phyloP scores from a whole-genome alignment of 2,888 invertebrate genomes.

The Marronus borbonicus region DNA sequence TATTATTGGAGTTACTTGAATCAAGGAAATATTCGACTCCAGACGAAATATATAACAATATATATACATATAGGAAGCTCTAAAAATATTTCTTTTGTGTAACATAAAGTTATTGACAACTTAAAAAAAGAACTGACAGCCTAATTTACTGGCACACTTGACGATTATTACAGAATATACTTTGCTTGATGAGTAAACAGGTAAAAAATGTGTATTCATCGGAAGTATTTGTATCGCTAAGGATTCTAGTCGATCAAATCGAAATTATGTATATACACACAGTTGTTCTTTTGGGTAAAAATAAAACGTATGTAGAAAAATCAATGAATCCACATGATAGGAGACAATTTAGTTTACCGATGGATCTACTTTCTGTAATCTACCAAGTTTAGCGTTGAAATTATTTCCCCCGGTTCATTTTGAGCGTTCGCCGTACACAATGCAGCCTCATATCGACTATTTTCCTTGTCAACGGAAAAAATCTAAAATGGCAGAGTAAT shows the following conservation, averaged over 20 bases:
- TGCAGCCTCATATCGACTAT: conserved; percentile 59
- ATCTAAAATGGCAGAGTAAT: conserved; percentile 60
- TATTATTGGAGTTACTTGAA: too few species aligned
- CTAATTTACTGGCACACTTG: background rate
- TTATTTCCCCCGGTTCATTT: background rate
- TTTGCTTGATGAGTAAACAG: conserved; percentile 27
- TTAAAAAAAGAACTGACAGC: background rate
- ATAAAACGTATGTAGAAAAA: conserved; percentile 58
- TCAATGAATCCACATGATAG: conserved; percentile 65
- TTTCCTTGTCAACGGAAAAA: conserved; percentile 46
- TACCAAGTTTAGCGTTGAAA: background rate
- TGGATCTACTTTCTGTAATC: conserved; percentile 7
- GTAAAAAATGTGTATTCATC: conserved; percentile 3
- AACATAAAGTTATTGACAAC: background rate
- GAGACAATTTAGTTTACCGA: conserved; percentile 60
- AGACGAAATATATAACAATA: background rate
- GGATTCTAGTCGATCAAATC: background rate
- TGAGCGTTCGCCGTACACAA: background rate
- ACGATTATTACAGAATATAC: conserved; percentile 32
- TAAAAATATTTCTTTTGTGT: background rate
- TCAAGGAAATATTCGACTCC: too few species aligned
- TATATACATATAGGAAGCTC: background rate
- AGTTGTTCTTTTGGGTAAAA: conserved; percentile 9
- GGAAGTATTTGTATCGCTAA: conserved; percentile 24
- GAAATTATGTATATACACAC: background rate